Evolutionary conservation across 2,797 vertebrate genomes (phyloP).

Genomic region (Hoplostethus mediterraneus): DNA sequence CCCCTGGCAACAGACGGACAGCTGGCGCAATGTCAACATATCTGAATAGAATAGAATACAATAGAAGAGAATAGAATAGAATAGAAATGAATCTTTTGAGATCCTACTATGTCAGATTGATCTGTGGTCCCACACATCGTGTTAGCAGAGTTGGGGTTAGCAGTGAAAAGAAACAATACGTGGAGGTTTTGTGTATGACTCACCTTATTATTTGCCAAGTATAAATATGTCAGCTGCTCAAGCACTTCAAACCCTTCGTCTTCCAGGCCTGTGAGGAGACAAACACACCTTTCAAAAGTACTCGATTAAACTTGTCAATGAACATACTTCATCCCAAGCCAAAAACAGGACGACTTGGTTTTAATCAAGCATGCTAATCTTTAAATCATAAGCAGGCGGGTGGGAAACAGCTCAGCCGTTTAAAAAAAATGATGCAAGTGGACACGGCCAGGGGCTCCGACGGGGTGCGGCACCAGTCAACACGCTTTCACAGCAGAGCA

Average conservation of each 20-base stretch:
- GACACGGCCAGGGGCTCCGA: neutral
- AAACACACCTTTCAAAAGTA: slow-evolving; percentile 6
- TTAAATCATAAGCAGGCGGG: neutral
- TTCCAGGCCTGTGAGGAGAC: slow-evolving; percentile 87
- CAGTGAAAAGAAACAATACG: slow-evolving; percentile 9
- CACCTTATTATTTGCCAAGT: slow-evolving; percentile 98
- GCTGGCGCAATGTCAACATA: slow-evolving; percentile 29
- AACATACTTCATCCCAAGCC: neutral
- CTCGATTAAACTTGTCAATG: too few relatives aligned
- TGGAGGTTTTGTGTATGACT: slow-evolving; percentile 49
- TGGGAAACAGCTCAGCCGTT: neutral
- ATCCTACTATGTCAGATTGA: neutral
- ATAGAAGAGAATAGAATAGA: slow-evolving; percentile 10
- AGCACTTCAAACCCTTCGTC: slow-evolving; percentile 95
- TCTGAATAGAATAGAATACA: slow-evolving; percentile 3
- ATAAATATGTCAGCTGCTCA: slow-evolving; percentile 93
- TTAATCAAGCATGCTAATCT: neutral
- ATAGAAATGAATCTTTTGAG: neutral
- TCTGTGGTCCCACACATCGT: too few relatives aligned
- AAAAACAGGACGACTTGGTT: neutral
- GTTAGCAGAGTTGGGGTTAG: neutral
- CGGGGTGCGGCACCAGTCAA: too few relatives aligned
- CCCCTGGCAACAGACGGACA: slow-evolving; percentile 14
- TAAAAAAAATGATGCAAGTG: neutral
- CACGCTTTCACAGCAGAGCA: too few relatives aligned